Conservation (phyloP, 1,140 invertebrate genomes). For the Elymnias hypermnestra region DNA sequence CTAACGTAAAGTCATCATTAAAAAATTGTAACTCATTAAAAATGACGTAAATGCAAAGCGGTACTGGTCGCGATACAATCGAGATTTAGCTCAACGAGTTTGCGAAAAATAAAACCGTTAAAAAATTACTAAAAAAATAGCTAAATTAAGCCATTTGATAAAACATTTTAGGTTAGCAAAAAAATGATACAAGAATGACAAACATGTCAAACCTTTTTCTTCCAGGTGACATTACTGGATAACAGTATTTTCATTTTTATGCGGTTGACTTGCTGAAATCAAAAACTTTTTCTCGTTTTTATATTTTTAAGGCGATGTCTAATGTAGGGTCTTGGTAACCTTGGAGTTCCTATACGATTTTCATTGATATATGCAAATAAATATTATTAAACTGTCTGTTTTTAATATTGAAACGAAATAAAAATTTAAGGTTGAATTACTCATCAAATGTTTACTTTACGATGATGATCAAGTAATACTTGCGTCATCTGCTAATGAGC, state of each 20-base stretch:
- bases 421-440: no score
- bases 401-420: no score
- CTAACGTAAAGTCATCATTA: conserved; percentile 65
- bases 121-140: conserved; percentile 63
- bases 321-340: not conserved
- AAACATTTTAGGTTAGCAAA: conserved; percentile 76
- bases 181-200: conserved; percentile 71
- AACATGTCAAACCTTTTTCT: conserved; percentile 74
- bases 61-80: conserved; percentile 54
- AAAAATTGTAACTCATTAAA: conserved; percentile 50
- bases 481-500: no score
- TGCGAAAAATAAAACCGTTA: conserved; percentile 62
- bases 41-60: conserved; percentile 37
- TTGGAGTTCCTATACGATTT: no score
- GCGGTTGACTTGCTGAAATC: conserved; percentile 52
- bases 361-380: no score
- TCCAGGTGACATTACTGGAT: conserved; percentile 69
- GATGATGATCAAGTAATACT: no score
- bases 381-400: no score
- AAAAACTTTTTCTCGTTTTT: conserved; percentile 33
- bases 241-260: conserved; percentile 70
- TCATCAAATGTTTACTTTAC: no score
- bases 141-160: conserved; percentile 73
- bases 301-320: not conserved
- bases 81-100: conserved; percentile 67